Evolutionary conservation across 2,888 invertebrate species (phyloP).

Genomic region (Spisula subtruncata): DNA sequence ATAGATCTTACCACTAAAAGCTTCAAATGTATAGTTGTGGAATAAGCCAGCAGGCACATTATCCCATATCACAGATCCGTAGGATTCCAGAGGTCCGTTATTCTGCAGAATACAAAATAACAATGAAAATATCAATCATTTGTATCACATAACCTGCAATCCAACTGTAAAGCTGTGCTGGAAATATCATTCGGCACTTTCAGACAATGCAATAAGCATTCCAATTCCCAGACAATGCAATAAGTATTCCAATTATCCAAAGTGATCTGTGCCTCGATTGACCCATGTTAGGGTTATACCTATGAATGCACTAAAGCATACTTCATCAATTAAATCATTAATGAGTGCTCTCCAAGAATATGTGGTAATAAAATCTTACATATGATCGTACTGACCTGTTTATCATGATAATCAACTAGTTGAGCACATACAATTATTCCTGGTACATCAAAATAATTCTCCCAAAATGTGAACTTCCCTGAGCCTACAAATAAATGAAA

Average conservation of each 20-base stretch:
- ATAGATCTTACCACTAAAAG: constrained; percentile 75
- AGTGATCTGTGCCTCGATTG: too few species aligned
- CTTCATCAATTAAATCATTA: too few species aligned
- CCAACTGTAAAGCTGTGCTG: too few species aligned
- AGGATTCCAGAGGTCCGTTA: constrained; percentile 86
- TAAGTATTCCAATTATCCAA: too few species aligned
- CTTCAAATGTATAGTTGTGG: constrained; percentile 89
- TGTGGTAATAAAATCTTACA: too few species aligned
- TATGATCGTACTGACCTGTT: constrained; percentile 73
- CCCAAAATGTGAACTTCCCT: constrained; percentile 89
- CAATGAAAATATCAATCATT: background rate
- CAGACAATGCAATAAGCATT: too few species aligned
- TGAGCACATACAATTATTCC: constrained; percentile 91
- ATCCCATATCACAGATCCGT: constrained; percentile 89
- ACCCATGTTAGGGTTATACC: too few species aligned
- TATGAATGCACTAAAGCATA: too few species aligned
- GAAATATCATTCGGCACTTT: too few species aligned
- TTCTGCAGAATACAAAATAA: constrained; percentile 58
- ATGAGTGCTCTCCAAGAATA: too few species aligned
- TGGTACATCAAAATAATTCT: constrained; percentile 93
- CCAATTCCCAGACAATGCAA: too few species aligned
- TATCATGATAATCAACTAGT: constrained; percentile 91
- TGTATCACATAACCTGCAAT: background rate
- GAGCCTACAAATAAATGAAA: constrained; percentile 65
- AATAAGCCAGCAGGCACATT: constrained; percentile 91